Base-by-base conservation (phyloP, 2,888 invertebrate genomes). In the Xanthorhoe designata region DNA sequence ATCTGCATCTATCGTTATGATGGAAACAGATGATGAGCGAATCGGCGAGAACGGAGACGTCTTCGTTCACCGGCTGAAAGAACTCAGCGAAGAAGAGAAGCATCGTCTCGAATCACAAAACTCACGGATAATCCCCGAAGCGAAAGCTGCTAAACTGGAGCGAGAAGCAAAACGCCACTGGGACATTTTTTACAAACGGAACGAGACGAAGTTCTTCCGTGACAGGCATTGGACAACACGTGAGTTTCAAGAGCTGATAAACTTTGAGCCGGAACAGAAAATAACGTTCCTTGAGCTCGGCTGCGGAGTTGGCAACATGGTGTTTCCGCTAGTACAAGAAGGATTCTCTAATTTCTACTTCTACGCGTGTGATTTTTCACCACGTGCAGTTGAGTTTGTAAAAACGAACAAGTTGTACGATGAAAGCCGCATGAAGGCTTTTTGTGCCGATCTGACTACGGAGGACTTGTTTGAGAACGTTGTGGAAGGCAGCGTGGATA, bases 161-260 rank as follows among this genome's bases (percentile, higher is more conserved):
- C 90, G 89, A 53, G 96, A 99, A 78, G 97, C 98, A 0, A 96
- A 96, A 79, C 97, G 97, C 69, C 96, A 98, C 82, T 99, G 99
- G 99, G 99, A 99, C 87, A 92, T 98, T 60, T 99, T 99, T 88
- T 99, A 99, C 86, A 99, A 99, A 88, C 94, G 99, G 67, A 99
- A 99, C 83, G 97, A 97, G 78, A 97, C 96, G 0, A 95, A 97
- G 77, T 99, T 99, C 87, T 99, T 99, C 83, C 97, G 97, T 88
- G 98, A 99, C 88, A 95, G 99, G 15, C 98, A 98, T 84, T 99
- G 99, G 99, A 99, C 98, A 0, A 97, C 96, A 68, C 94, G 98
- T 81, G 99, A 99, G 93, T 99, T 99, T 91, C 92, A 96, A 76
- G 98, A 98, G 82, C 91, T 99, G 15, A 90, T 96, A 64, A 90